phyloP scores from a whole-genome alignment of 2,888 invertebrate genomes.

The Nomada lathburiana region DNA sequence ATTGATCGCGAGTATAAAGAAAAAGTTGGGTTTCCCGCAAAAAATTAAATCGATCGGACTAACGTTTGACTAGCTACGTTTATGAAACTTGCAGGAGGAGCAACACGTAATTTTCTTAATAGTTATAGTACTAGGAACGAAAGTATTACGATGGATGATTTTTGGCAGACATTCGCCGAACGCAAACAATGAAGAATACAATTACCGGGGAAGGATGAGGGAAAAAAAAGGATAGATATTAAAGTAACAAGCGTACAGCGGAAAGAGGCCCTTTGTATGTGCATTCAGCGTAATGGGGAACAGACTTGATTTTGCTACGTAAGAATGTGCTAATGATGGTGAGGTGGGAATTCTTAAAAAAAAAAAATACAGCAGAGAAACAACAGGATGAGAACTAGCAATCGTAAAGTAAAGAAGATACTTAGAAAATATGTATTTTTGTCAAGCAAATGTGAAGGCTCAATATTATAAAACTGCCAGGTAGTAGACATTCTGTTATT shows the following conservation, averaged over 20 bases:
- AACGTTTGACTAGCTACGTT: neutral
- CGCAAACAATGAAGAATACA: conserved; percentile 4
- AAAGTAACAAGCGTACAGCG: conserved; percentile 33
- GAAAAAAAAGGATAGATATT: conserved; percentile 28
- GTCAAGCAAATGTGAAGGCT: conserved; percentile 11
- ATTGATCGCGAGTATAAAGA: neutral
- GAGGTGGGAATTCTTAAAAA: conserved; percentile 7
- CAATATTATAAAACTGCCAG: conserved; percentile 51
- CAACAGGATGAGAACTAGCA: neutral
- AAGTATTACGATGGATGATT: conserved; percentile 2
- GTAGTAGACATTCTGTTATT: conserved; percentile 53
- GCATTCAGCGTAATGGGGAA: conserved; percentile 60
- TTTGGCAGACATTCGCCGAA: conserved; percentile 25
- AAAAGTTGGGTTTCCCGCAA: neutral
- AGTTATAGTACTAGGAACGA: no score
- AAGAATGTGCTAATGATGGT: conserved; percentile 59
- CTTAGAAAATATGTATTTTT: neutral
- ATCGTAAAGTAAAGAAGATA: neutral
- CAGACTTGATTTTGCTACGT: conserved; percentile 53
- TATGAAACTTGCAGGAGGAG: neutral
- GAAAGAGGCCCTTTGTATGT: conserved; percentile 70
- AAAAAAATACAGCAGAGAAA: neutral
- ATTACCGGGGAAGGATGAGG: conserved; percentile 29
- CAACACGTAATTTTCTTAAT: no score
- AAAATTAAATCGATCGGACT: neutral